These are phyloP conservation scores for Planococcus citri DNA, from an alignment of 1,140 invertebrate species.

Conservation along the genomic window DNA sequence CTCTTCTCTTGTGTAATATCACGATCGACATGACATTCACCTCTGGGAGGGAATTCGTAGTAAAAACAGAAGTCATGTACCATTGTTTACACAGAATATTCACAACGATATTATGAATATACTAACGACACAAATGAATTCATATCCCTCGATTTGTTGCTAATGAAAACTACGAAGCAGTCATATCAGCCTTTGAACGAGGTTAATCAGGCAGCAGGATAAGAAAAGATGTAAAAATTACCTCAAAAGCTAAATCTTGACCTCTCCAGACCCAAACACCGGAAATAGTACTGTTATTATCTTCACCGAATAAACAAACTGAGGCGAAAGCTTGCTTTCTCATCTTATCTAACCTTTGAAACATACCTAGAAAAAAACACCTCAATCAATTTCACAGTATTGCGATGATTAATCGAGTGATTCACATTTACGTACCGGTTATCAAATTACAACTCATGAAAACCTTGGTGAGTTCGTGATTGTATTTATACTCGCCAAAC, in stretches of 20 bases:
- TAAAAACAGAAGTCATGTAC: too few relatives aligned
- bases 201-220: neutral
- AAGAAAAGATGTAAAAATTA: constrained; percentile 35
- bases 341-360: constrained; percentile 95
- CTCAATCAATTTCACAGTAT: too few relatives aligned
- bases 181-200: neutral
- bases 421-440: constrained; percentile 55
- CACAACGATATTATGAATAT: too few relatives aligned
- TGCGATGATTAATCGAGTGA: too few relatives aligned
- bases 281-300: constrained; percentile 85
- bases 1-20: constrained; percentile 3
- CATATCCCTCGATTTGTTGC: neutral
- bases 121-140: neutral
- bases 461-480: constrained; percentile 77
- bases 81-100: too few relatives aligned
- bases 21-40: neutral
- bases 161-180: neutral
- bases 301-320: constrained; percentile 81
- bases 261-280: constrained; percentile 96
- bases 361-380: constrained; percentile 58
- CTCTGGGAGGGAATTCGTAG: neutral
- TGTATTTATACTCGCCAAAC: constrained; percentile 94
- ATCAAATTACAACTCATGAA: constrained; percentile 97
- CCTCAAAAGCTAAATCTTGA: constrained; percentile 80
- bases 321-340: constrained; percentile 92